Percentiles rank a stretch among this genome's conserved stretches.
phyloP scores from a whole-genome alignment of 64 coral and sea anemone species.

The Trachythela sp. region DNA sequence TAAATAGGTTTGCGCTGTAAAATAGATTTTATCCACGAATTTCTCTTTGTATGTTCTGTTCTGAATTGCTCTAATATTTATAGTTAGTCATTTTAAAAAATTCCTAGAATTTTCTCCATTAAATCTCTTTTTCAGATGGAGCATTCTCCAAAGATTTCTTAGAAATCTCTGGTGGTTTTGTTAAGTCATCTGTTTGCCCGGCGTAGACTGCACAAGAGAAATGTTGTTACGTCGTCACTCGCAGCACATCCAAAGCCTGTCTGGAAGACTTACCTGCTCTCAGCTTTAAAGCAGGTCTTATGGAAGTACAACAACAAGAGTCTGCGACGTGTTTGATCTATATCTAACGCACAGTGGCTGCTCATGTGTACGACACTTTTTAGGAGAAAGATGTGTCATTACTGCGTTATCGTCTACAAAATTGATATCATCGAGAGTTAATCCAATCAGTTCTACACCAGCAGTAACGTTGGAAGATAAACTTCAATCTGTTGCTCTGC shows the following conservation, averaged over 20 bases:
- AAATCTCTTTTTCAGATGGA: neutral
- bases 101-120: too few relatives aligned
- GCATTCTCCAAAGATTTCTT: constrained; percentile 51
- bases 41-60: too few relatives aligned
- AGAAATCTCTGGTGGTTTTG: constrained; percentile 53
- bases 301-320: constrained; percentile 50
- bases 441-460: neutral
- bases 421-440: constrained; percentile 36
- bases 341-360: constrained; percentile 53
- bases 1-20: too few relatives aligned
- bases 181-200: constrained; percentile 57
- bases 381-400: constrained; percentile 56
- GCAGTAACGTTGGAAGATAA: constrained; percentile 5
- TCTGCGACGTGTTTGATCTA: constrained; percentile 53
- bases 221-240: neutral
- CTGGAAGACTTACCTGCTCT: constrained; percentile 47
- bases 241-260: constrained; percentile 25
- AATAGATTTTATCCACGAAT: too few relatives aligned
- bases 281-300: constrained; percentile 30
- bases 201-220: constrained; percentile 41
- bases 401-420: constrained; percentile 47
- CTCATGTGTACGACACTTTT: neutral
- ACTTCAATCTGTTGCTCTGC: neutral
- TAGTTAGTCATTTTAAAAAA: too few relatives aligned
- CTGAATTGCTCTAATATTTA: neutral